These are phyloP conservation scores for Coleophora flavipennella DNA, from an alignment of 2,888 invertebrate species.

Conservation along the genomic window DNA sequence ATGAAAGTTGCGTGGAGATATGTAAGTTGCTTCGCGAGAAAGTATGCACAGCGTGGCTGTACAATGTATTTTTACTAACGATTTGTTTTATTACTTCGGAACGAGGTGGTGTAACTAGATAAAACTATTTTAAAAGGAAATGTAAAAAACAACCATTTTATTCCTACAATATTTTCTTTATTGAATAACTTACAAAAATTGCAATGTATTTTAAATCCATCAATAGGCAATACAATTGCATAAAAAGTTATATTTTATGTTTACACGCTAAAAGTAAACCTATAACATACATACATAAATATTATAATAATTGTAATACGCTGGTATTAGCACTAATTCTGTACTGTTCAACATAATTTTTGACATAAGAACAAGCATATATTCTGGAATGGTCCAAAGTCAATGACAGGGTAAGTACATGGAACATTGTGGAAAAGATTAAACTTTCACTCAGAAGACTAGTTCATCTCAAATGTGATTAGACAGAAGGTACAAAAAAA, in stretches of 20 bases:
- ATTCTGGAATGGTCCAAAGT: constrained; percentile 47
- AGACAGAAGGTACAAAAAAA: no score
- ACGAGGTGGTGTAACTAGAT: no score
- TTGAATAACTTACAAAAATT: constrained; percentile 65
- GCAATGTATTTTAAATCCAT: constrained; percentile 38
- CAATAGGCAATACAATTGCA: constrained; percentile 43
- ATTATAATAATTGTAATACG: constrained; percentile 7
- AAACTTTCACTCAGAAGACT: no score
- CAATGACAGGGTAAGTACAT: neutral
- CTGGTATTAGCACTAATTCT: constrained; percentile 22
- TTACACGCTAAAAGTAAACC: constrained; percentile 36
- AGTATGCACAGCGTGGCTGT: no score
- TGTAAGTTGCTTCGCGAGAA: no score
- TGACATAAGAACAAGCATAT: constrained; percentile 16
- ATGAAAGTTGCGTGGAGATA: no score
- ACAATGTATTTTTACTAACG: no score
- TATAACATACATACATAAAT: constrained; percentile 35
- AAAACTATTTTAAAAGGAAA: no score
- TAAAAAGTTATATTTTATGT: constrained; percentile 31
- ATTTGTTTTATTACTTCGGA: no score
- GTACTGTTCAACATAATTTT: constrained; percentile 9
- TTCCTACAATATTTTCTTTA: constrained; percentile 56
- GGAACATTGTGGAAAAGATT: no score
- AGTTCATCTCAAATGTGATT: no score
- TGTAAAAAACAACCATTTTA: constrained; percentile 24